phyloP scores from a whole-genome alignment of 2,113 vertebrate species.

The Rhineura floridana region DNA sequence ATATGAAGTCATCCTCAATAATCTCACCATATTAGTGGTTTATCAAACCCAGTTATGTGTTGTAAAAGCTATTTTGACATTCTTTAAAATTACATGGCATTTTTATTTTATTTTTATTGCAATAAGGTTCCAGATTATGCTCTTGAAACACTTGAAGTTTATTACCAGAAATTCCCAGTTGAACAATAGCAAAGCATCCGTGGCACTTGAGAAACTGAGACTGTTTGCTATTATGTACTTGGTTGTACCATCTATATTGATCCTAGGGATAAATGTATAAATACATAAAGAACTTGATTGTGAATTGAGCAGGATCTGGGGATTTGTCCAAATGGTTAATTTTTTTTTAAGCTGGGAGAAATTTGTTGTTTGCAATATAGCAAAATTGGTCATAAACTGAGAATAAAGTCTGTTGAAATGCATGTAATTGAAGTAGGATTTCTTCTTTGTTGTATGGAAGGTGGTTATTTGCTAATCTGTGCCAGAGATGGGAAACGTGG shows the following conservation, averaged over 20 bases:
- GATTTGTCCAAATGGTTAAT: not conserved
- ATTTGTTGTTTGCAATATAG: not conserved
- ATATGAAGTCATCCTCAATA: not conserved
- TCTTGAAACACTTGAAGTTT: not conserved
- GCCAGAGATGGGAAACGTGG: not conserved
- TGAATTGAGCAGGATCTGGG: not conserved
- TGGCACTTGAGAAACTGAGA: not conserved
- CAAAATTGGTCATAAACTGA: not conserved
- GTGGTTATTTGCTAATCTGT: not conserved
- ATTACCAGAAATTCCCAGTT: not conserved
- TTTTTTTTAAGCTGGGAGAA: not conserved
- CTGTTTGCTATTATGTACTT: not conserved
- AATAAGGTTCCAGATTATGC: not conserved
- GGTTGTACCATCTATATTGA: not conserved
- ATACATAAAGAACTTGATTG: not conserved
- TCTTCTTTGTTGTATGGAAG: not conserved
- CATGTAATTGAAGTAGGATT: not conserved
- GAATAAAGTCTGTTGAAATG: not conserved
- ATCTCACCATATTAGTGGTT: not conserved
- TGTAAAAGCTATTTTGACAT: too few relatives aligned
- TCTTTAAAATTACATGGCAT: not conserved
- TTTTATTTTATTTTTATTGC: not conserved
- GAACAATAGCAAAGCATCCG: not conserved
- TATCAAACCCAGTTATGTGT: not conserved
- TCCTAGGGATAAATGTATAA: not conserved